Base-by-base conservation (phyloP, 2,888 invertebrate species). In the Digitonthophagus gazella region DNA sequence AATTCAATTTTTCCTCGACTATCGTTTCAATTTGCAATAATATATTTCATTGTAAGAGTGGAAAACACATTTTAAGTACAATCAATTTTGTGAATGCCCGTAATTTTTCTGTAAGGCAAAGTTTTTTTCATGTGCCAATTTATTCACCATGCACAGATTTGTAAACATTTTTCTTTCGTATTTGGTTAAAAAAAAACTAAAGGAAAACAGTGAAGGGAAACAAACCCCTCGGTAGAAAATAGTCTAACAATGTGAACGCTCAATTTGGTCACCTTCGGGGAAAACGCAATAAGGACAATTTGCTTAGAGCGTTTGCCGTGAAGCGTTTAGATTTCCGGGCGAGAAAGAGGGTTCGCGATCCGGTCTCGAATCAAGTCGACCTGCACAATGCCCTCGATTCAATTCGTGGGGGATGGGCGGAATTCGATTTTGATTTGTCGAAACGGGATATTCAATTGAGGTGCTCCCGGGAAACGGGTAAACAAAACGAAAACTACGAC, bases 271-370 rank as follows among this genome's bases (percentile, higher is more conserved):
- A 61, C 61, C 61, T 61, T 19, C 19, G 20, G 61, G 61, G 20
- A 61, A 57, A 61, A 61, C 16, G 61, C 20, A 61, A 61, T 61
- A 61, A 61, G 18, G 61, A 19, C 61, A 61, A 61, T 61, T 61
- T 61, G 61, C 61, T 61, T 61, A 61, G 61, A 20, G 18, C 18
- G 20, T 61, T 61, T 18, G 28, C 28, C 28, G 28, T 20, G 6
- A 58, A 14, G 61, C 61, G 18, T 20, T 19, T 61, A 18, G 16
- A n/a, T 20, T 16, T 15, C 61, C 61, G 61, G 15, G n/a, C n/a
- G 15, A 15, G 14, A 18, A 61, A 18, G 16, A 61, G 20, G 14
- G 61, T 16, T 18, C 19, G 5, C 61, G 19, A 61, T 18, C 15
- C 28, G 28, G 28, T 6, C 6, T 61, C n/a, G 61, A 18, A 20